Base-by-base conservation (phyloP, 2,888 invertebrate species). In the Limnephilus rhombicus region DNA sequence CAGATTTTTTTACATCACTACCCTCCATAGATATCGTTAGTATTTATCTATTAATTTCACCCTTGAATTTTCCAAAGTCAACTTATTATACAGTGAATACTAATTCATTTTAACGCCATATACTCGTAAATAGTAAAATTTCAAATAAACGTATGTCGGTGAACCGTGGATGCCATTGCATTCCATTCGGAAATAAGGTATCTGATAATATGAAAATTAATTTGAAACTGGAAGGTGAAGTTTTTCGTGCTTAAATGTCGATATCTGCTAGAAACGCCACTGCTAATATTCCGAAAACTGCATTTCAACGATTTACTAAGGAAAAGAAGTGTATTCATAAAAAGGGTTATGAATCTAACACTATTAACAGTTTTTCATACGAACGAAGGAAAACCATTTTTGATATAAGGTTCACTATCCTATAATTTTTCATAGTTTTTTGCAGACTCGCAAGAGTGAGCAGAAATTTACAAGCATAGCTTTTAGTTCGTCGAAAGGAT, bases 391-490 rank as follows among this genome's bases (percentile, higher is more conserved):
- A 83, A 83, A 24, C 15, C 12, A 24, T 18, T 83, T 83, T 83
- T 34, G 83, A 83, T 24, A 24, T 34, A 18, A 12, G 13, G 83
- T 34, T 11, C 9, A 37, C 0, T 83, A 24, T 83, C n/a, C n/a
- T 83, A 49, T 53, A 81, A 34, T 49, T 90, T 49, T 83, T 34
- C 29, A 90, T 90, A 34, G 90, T 29, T 53, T 83, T 90, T 90
- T 34, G 45, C 31, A 49, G 82, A 82, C 82, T 83, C 49, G 37
- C 18, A 83, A 83, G 83, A 83, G 83, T 83, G 83, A 83, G 83
- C 37, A 24, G 83, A 34, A 41, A 83, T 83, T 83, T n/a, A 34
- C 83, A 83, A 83, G 83, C 83, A n/a, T 11, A 2, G 83, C 37
- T 41, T 37, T 34, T 83, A 83, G 31, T 37, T 83, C 34, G 31